Evolutionary conservation across 2,113 vertebrate species (phyloP), one percentile per base, ranked within the genome.

Genomic region (Atherinomorus stipes): DNA sequence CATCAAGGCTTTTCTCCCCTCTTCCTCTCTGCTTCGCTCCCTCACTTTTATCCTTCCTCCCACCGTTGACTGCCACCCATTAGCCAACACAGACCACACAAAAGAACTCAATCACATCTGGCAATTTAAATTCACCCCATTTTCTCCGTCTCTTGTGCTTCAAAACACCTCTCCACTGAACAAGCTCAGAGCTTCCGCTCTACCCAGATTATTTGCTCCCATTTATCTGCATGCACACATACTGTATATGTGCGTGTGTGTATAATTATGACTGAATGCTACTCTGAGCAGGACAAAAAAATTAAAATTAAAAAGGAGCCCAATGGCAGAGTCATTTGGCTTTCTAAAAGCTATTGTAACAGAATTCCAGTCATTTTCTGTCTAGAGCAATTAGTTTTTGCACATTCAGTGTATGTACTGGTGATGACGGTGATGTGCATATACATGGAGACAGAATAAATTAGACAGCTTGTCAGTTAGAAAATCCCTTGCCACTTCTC

Each of bases 81-180:
- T 83, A 86, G 78, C 49, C 18, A 52, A 58, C 54, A 69, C 68
- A 44, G 80, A 49, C 76, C 76, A 57, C 85, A 86, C 85, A 88
- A 87, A 82, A 45, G 70, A 76, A 60, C 78, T 70, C 78, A 76
- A 84, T 89, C 72, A 74, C 76, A 76, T 82, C 73, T 64, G 66
- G 74, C 80, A 75, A 83, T 83, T 85, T 64, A 84, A 88, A 87
- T 86, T 72, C 87, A 58, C 64, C 51, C 74, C 21, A 59, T 85
- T 89, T 89, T 83, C 51, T 79, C 52, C 2, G 23, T 79, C 62
- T 76, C 64, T 54, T 44, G 37, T 1, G 15, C 56, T 73, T 81
- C 40, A 61, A 75, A 77, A 78, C 70, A 81, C 65, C 79, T 59
- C 69, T 65, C 44, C 10, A 49, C 51, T 77, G 64, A 80, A 63